Percentiles rank a stretch among this genome's conserved stretches.
These are phyloP conservation scores for Lepidonotus clava DNA, from an alignment of 2,888 invertebrate species.

Conservation along the genomic window DNA sequence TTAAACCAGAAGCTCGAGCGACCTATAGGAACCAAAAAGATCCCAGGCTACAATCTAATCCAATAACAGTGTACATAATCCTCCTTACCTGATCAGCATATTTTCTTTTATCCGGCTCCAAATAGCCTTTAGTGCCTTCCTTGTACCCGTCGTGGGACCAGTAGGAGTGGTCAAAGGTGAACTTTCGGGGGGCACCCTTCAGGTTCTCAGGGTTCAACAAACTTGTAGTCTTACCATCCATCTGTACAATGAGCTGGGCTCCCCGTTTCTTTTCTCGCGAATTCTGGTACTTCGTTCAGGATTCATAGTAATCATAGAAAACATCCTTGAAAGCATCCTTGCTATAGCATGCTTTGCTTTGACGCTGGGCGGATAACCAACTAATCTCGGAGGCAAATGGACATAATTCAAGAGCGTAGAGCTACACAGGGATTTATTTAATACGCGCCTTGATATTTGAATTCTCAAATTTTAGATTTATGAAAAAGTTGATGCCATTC, in stretches of 20 bases:
- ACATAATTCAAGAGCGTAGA: not conserved
- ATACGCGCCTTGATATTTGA: too few species aligned
- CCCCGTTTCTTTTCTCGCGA: slow-evolving; percentile 73
- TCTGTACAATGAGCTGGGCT: slow-evolving; percentile 74
- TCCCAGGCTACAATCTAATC: too few species aligned
- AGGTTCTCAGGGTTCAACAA: slow-evolving; percentile 70
- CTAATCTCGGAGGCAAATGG: too few species aligned
- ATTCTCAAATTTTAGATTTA: too few species aligned
- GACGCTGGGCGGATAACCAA: too few species aligned
- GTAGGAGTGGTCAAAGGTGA: slow-evolving; percentile 62
- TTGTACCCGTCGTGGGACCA: slow-evolving; percentile 65
- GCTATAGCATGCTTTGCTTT: too few species aligned
- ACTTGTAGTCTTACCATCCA: slow-evolving; percentile 74
- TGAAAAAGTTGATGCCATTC: too few species aligned
- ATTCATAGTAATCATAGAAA: not conserved
- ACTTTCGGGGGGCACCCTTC: slow-evolving; percentile 66
- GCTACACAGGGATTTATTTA: not conserved
- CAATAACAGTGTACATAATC: too few species aligned
- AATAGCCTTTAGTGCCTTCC: slow-evolving; percentile 57
- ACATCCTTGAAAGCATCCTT: too few species aligned
- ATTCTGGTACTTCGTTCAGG: slow-evolving; percentile 68
- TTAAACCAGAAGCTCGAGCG: too few species aligned
- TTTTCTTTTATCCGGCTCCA: slow-evolving; percentile 35
- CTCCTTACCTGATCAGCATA: slow-evolving; percentile 61
- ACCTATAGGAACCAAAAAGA: too few species aligned